A percentile compares a stretch with the other conserved stretches of the same genome.
Conservation (phyloP, 1,140 invertebrate species). For the Leguminivora glycinivorella region DNA sequence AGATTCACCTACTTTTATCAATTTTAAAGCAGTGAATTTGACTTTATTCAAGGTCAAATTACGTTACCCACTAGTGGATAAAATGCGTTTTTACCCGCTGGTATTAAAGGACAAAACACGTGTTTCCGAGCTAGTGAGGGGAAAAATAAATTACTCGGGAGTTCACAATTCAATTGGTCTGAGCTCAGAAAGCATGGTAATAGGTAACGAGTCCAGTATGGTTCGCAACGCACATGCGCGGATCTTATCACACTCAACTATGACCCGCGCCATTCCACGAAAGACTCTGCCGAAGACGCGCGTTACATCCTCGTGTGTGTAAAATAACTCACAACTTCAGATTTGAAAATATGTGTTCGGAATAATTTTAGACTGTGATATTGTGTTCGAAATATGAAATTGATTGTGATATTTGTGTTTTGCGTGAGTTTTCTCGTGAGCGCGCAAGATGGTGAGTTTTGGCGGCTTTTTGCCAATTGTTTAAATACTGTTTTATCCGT, state of each 20-base stretch:
- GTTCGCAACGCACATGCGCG: conserved; percentile 15
- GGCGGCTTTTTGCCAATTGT: conserved; percentile 4
- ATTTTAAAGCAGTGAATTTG: too few relatives aligned
- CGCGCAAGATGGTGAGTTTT: background rate
- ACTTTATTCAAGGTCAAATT: too few relatives aligned
- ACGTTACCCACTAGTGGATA: too few relatives aligned
- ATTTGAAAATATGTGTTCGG: background rate
- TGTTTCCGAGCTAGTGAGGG: too few relatives aligned
- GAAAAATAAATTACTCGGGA: too few relatives aligned
- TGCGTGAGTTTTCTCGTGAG: background rate
- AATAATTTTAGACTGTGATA: background rate
- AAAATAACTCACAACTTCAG: background rate
- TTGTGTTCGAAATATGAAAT: background rate
- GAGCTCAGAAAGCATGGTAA: background rate
- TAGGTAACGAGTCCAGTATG: background rate
- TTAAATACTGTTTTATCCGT: background rate
- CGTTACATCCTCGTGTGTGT: background rate
- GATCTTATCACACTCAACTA: conserved; percentile 9
- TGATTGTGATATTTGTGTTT: background rate
- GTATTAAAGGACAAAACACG: too few relatives aligned
- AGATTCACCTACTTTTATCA: too few relatives aligned
- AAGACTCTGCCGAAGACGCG: background rate
- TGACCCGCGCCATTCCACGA: conserved; percentile 1
- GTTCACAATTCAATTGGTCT: background rate
- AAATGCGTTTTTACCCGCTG: too few relatives aligned